Evolutionary conservation across 2,888 invertebrate genomes (phyloP), one percentile per base, ranked within the genome.

Genomic region (Dynastes grantii): DNA sequence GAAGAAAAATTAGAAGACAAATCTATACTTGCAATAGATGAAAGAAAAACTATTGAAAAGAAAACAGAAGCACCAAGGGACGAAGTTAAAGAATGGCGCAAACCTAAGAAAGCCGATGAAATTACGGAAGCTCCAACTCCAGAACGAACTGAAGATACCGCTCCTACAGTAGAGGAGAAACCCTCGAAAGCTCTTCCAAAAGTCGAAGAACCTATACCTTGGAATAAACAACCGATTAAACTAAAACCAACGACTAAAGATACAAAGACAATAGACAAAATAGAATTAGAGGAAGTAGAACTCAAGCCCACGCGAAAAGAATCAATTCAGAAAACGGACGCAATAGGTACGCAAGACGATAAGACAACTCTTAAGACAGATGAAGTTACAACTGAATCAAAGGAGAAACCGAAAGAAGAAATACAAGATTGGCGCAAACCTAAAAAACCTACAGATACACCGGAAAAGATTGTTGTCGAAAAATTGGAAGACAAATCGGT

Each of bases 221-320:
- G 92, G 92, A 94, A 92, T 1, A 91, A 94, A 84, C 92, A 94
- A 87, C 90, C 91, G 81, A 89, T 92, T 16, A 88, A 86, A 61
- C 85, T 93, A 49, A 92, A 92, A 82, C 89, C 88, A 83, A 86
- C 87, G 0, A 89, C 70, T 86, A 85, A 81, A 83, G 6, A 71
- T 37, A 78, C 82, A 4, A 83, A 85, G 27, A 85, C 88, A 80
- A 83, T 88, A 16, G 91, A 91, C 82, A 88, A 89, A 81, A 85
- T 89, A 71, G 90, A 92, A 82, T 85, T 90, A 53, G 90, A 91
- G 80, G 88, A 89, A 68, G 89, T 91, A 70, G 87, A 85, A 68
- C 87, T 88, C 27, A 90, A 86, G 78, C 87, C 85, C 78, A 82
- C 87, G 0, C 85, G 83, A 76, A 83, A 85, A 1, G 85, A 27